Evolutionary conservation across 2,888 invertebrate genomes (phyloP).

Genomic region (Phortica magna): DNA sequence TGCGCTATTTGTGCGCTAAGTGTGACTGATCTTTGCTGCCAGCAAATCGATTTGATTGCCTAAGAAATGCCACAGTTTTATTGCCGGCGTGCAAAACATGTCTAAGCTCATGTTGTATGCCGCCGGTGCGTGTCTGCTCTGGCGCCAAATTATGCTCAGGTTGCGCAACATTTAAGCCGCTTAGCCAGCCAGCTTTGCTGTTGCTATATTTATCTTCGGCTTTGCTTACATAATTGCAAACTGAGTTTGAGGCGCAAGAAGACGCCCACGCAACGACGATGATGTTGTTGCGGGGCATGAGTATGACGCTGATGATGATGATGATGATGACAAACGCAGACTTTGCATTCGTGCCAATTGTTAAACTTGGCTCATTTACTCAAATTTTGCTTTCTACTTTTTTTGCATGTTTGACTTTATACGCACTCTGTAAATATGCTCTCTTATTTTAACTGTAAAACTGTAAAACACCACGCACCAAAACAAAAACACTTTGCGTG

Average conservation of each 20-base stretch:
- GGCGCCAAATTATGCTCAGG: background rate
- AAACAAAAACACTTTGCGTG: slow-evolving; percentile 29
- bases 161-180: slow-evolving; percentile 12
- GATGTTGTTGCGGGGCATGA: too few species aligned
- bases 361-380: background rate
- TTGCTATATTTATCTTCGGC: background rate
- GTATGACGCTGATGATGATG: too few species aligned
- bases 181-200: background rate
- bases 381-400: slow-evolving; percentile 31
- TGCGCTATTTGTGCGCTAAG: too few species aligned
- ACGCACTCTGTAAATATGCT: background rate
- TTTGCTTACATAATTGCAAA: background rate
- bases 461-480: too few species aligned
- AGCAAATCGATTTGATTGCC: too few species aligned
- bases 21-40: too few species aligned
- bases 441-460: too few species aligned
- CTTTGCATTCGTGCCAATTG: background rate
- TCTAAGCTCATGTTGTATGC: background rate
- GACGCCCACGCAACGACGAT: background rate
- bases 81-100: background rate
- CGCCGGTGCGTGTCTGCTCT: background rate
- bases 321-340: too few species aligned
- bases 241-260: too few species aligned
- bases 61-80: background rate
- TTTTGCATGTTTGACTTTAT: slow-evolving; percentile 45